phyloP scores from a whole-genome alignment of 1,140 invertebrate genomes.

The Macrosteles quadrilineatus region DNA sequence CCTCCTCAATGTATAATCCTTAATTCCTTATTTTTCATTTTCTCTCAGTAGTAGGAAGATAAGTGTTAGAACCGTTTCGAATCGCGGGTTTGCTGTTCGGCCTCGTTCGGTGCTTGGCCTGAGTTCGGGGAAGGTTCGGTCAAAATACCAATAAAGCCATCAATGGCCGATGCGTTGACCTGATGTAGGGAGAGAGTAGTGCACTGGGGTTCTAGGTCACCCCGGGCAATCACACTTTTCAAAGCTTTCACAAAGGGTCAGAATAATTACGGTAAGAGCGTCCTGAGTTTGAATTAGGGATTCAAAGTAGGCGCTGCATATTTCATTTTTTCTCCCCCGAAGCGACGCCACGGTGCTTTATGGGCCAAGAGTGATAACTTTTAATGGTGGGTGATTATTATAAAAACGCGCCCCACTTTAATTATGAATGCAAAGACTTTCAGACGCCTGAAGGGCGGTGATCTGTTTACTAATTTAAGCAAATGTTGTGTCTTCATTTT shows the following conservation, averaged over 20 bases:
- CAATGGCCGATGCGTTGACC: not conserved
- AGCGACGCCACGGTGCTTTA: not conserved
- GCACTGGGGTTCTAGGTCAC: constrained; percentile 16
- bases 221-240: no score
- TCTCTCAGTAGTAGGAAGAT: no score
- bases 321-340: constrained; percentile 2
- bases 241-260: no score
- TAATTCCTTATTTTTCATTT: no score
- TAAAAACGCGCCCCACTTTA: not conserved
- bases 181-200: not conserved
- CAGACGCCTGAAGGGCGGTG: no score
- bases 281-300: not conserved
- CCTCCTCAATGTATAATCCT: no score
- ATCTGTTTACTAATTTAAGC: no score
- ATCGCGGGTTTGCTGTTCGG: no score
- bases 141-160: constrained; percentile 17
- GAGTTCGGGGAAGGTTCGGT: constrained; percentile 5
- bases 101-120: not conserved
- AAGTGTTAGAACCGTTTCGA: no score
- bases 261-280: constrained; percentile 7
- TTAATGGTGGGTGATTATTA: constrained; percentile 5
- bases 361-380: not conserved
- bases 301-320: constrained; percentile 12
- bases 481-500: no score
- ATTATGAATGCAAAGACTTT: no score